These are phyloP conservation scores for Battus philenor DNA, from an alignment of 1,140 invertebrate species.

Conservation along the genomic window DNA sequence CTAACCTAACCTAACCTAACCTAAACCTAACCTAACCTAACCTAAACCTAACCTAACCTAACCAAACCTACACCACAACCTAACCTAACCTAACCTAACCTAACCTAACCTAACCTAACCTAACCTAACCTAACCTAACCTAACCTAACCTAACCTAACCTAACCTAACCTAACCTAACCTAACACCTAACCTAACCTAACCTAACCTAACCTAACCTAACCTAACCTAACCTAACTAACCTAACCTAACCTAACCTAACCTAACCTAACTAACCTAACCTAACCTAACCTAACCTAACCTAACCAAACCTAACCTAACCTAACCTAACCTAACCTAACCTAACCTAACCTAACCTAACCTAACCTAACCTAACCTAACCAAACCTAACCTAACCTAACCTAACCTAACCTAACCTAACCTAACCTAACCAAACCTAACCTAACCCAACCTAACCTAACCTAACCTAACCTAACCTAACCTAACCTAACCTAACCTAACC, in stretches of 20 bases:
- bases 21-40: slow-evolving; percentile 30
- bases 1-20: slow-evolving; percentile 40
- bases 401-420: slow-evolving; percentile 31
- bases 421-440: slow-evolving; percentile 33
- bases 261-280: slow-evolving; percentile 24
- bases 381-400: slow-evolving; percentile 31
- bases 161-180: slow-evolving; percentile 29
- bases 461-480: slow-evolving; percentile 68
- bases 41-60: slow-evolving; percentile 31
- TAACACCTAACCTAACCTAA: slow-evolving; percentile 25
- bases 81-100: slow-evolving; percentile 31
- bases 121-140: slow-evolving; percentile 46
- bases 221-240: slow-evolving; percentile 22
- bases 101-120: slow-evolving; percentile 37
- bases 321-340: slow-evolving; percentile 34
- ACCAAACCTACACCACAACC: slow-evolving; percentile 33
- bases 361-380: slow-evolving; percentile 36
- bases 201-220: slow-evolving; percentile 24
- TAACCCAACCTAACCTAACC: slow-evolving; percentile 34
- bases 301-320: slow-evolving; percentile 37
- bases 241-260: slow-evolving; percentile 26
- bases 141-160: slow-evolving; percentile 25
- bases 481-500: slow-evolving; percentile 35
- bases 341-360: slow-evolving; percentile 36
- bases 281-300: slow-evolving; percentile 37